A percentile compares a stretch with the other conserved stretches of the same genome.
These are phyloP conservation scores for Oxygymnocypris stewartii DNA, from an alignment of 2,113 vertebrate genomes.

Conservation along the genomic window DNA sequence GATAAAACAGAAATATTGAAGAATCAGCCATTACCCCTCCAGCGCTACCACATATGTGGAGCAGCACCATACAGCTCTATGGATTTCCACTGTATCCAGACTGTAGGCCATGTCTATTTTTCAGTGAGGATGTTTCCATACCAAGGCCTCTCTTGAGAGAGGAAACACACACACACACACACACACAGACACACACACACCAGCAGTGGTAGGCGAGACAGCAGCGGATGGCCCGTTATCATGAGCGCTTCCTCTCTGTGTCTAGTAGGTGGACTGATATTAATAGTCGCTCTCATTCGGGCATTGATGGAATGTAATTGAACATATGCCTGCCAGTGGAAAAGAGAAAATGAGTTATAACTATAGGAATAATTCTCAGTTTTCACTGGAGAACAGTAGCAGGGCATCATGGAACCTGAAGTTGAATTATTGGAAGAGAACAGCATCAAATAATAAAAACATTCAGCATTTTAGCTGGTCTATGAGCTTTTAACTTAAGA, in stretches of 20 bases:
- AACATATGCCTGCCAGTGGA: constrained; percentile 34
- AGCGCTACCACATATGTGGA: constrained; percentile 44
- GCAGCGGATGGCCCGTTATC: constrained; percentile 22
- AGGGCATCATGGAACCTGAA: constrained; percentile 37
- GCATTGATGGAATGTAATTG: constrained; percentile 38
- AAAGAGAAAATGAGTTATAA: constrained; percentile 60
- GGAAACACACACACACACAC: constrained; percentile 40
- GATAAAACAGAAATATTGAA: constrained; percentile 17
- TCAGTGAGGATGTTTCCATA: constrained; percentile 35
- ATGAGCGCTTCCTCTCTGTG: constrained; percentile 34
- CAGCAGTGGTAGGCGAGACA: background rate
- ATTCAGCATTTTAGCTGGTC: constrained; percentile 34
- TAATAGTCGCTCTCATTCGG: constrained; percentile 49
- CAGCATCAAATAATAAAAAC: constrained; percentile 11
- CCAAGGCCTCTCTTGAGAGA: constrained; percentile 39
- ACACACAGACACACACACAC: constrained; percentile 28
- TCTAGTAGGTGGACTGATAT: constrained; percentile 46
- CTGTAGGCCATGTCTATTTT: constrained; percentile 50
- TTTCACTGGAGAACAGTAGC: constrained; percentile 26
- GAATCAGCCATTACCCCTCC: constrained; percentile 22
- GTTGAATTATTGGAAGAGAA: constrained; percentile 13
- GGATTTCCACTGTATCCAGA: constrained; percentile 54
- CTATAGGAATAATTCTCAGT: constrained; percentile 45
- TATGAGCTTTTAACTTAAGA: background rate
- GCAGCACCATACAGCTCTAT: constrained; percentile 49